phyloP scores from a whole-genome alignment of 2,797 vertebrate species.

The Atherinosoma microstoma region DNA sequence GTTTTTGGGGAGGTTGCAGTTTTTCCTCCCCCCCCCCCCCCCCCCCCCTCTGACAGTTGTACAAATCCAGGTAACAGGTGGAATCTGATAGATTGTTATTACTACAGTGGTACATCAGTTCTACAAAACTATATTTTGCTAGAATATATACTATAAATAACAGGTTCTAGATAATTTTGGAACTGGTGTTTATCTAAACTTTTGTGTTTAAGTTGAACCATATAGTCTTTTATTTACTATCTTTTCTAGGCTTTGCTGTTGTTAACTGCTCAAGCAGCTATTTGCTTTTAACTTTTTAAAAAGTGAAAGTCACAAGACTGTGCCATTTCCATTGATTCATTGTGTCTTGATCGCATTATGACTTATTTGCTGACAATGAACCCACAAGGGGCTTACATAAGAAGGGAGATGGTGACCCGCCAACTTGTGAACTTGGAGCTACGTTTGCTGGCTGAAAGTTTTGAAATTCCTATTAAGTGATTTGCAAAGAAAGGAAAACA shows the following conservation, averaged over 20 bases:
- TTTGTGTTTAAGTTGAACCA: background rate
- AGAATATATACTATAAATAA: background rate
- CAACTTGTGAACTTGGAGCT: constrained; percentile 12
- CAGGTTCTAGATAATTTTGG: background rate
- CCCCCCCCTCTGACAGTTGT: too few relatives aligned
- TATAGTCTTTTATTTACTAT: background rate
- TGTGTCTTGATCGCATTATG: constrained; percentile 12
- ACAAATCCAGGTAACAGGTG: background rate
- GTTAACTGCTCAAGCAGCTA: background rate
- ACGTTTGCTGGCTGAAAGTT: background rate
- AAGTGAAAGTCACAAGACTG: constrained; percentile 6
- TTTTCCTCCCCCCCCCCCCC: too few relatives aligned
- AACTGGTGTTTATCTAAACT: background rate
- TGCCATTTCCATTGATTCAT: background rate
- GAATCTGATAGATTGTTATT: background rate
- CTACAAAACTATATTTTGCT: background rate
- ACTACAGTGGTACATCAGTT: background rate
- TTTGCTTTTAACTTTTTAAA: constrained; percentile 15
- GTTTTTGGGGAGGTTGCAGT: too few relatives aligned
- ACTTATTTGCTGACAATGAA: constrained; percentile 21
- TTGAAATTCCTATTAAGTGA: constrained; percentile 5
- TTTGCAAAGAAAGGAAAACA: constrained; percentile 1
- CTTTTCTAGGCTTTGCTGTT: background rate
- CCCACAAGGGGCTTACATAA: constrained; percentile 10
- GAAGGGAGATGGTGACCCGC: constrained; percentile 7